Percentiles rank a stretch among this genome's conserved stretches.
These are phyloP conservation scores for Tinamus guttatus DNA, from an alignment of 2,113 vertebrate genomes.

Conservation along the genomic window DNA sequence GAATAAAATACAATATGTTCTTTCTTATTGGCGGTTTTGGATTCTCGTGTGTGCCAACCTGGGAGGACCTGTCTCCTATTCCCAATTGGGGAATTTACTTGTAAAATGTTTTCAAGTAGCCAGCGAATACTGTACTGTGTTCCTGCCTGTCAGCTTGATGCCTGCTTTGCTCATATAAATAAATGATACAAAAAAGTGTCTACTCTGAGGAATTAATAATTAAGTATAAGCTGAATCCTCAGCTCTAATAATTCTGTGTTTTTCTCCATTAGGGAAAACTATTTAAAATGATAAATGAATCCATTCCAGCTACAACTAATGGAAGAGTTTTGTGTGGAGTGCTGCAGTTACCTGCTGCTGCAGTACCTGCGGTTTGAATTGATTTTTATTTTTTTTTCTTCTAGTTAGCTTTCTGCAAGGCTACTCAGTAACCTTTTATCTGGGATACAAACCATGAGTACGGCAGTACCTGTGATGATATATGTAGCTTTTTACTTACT, in stretches of 20 bases:
- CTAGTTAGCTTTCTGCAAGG: neutral
- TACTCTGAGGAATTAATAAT: neutral
- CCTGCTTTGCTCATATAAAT: neutral
- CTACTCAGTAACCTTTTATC: fast-evolving
- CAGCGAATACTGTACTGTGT: neutral
- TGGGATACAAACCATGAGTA: neutral
- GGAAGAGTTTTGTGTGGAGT: neutral
- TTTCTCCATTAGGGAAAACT: neutral
- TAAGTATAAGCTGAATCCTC: neutral
- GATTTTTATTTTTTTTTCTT: neutral
- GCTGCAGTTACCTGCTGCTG: neutral
- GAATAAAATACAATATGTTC: neutral
- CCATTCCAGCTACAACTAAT: neutral
- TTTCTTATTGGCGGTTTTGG: neutral
- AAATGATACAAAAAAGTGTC: neutral
- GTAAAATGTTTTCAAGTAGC: neutral
- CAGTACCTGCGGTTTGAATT: neutral
- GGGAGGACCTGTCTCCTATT: no score
- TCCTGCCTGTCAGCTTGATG: neutral
- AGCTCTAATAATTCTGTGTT: neutral
- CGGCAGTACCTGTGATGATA: neutral
- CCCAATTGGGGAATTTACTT: neutral
- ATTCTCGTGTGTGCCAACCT: neutral
- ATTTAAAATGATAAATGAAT: neutral
- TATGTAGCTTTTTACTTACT: neutral